Percentiles rank a stretch among this genome's conserved stretches.
These are phyloP conservation scores for Aleadryas rufinucha DNA, from an alignment of 2,113 vertebrate genomes.

Conservation along the genomic window DNA sequence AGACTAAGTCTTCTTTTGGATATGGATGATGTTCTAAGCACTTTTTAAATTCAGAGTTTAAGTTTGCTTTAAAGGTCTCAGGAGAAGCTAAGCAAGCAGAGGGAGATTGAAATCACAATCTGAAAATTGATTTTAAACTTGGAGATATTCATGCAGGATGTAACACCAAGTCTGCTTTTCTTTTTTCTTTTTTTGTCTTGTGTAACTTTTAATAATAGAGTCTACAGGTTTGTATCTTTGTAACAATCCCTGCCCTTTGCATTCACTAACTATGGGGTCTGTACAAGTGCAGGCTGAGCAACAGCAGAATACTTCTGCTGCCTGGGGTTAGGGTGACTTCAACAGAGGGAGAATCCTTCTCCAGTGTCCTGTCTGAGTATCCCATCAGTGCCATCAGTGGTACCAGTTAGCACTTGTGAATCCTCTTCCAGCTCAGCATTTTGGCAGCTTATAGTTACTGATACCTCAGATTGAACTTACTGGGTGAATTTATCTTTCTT, in stretches of 20 bases:
- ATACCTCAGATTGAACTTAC: neutral
- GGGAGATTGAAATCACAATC: neutral
- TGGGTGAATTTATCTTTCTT: neutral
- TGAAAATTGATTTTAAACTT: neutral
- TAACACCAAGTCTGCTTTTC: neutral
- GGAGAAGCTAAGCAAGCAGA: neutral
- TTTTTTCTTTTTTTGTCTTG: neutral
- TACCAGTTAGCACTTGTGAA: neutral
- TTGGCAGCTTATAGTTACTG: neutral
- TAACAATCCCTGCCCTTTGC: neutral
- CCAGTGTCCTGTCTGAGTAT: neutral
- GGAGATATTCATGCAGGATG: neutral
- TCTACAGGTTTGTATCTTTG: neutral
- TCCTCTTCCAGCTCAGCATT: neutral
- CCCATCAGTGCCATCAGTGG: fast-evolving
- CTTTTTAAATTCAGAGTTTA: neutral
- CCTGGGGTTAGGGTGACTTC: neutral
- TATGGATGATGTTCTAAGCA: neutral
- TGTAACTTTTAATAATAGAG: neutral
- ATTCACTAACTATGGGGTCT: neutral
- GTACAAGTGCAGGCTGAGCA: neutral
- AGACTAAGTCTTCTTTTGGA: neutral
- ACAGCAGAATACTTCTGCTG: neutral
- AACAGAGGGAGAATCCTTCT: neutral
- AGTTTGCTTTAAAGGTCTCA: neutral